Evolutionary conservation across 2,888 invertebrate genomes (phyloP), one percentile per base, ranked within the genome.

Genomic region (Quadriops clusia): DNA sequence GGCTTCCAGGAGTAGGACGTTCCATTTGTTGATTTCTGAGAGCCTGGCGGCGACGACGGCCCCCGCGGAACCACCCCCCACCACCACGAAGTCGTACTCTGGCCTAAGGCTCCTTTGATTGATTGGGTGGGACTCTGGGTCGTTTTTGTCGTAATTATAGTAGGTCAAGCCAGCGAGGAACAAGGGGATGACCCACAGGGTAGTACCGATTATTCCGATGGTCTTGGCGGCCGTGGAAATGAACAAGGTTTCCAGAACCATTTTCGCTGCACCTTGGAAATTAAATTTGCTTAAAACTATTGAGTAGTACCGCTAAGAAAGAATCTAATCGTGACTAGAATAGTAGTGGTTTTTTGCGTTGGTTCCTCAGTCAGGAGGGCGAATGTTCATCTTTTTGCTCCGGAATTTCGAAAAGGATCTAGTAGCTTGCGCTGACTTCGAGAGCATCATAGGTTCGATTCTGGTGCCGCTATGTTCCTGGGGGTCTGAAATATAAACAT

Each of bases 61-160:
- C 0, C 90, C 90, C 0, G 90, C 90, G 0, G 87, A 86, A 1
- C 91, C 91, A 2, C 81, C 86, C 3, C 89, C 89, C 3, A 89
- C 68, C 2, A 87, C 70, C 14, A 89, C 67, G 50, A 87, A 87
- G 53, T 89, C 89, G 53, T 89, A 87, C 50, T 84, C 83, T n/a
- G 16, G 23, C 17, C 40, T 32, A 8, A 79, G 61, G 14, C 72
- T 74, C 36, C 74, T 70, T 39, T 71, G 74, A 48, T 86, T 77
- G 37, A 76, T 63, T 0, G 83, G 75, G 27, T 70, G 72, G 3
- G 81, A 75, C 58, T 87, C 87, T 0, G 87, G 87, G 51, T 87
- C 87, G 13, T 78, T 67, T 16, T 72, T 71, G 53, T 80, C 82
- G 55, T 87, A 87, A 43, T 79, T 77, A 51, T 82, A 78, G 50